Conservation (phyloP, 2,888 invertebrate species). For the Clistopyga incitator region DNA sequence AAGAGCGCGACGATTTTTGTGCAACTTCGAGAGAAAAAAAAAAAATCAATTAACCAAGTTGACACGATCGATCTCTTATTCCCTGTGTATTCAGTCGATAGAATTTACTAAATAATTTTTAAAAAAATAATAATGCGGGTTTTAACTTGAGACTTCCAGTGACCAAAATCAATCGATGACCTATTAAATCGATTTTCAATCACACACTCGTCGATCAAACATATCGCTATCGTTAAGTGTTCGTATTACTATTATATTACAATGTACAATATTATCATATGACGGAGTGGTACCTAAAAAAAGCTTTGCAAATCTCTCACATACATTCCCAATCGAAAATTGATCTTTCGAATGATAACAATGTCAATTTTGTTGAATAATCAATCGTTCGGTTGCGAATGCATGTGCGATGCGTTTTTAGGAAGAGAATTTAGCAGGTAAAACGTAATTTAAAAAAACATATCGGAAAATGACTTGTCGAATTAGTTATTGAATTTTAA, state of each 20-base stretch:
- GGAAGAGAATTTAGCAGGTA: conserved; percentile 35
- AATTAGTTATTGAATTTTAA: conserved; percentile 6
- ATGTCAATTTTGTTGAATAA: too few relatives aligned
- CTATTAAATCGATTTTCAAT: conserved; percentile 48
- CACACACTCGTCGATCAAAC: conserved; percentile 51
- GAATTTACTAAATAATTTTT: conserved; percentile 1
- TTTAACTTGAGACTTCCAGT: conserved; percentile 51
- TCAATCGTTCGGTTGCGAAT: too few relatives aligned
- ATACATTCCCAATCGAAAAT: too few relatives aligned
- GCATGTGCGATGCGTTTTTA: too few relatives aligned
- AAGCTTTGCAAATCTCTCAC: too few relatives aligned
- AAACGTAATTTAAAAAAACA: conserved; percentile 40
- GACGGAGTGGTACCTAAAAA: background rate
- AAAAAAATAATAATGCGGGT: conserved; percentile 38
- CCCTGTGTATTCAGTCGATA: background rate
- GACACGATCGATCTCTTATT: conserved; percentile 12
- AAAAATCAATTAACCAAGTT: conserved; percentile 4
- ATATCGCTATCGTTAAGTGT: conserved; percentile 64
- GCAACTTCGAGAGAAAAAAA: background rate
- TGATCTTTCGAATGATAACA: too few relatives aligned
- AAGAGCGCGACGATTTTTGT: conserved; percentile 26
- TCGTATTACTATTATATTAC: conserved; percentile 39
- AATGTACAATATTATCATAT: conserved; percentile 30
- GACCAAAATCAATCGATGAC: conserved; percentile 50
- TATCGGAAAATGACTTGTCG: conserved; percentile 46